phyloP scores from a whole-genome alignment of 2,113 vertebrate species.

The Microtus oregoni region DNA sequence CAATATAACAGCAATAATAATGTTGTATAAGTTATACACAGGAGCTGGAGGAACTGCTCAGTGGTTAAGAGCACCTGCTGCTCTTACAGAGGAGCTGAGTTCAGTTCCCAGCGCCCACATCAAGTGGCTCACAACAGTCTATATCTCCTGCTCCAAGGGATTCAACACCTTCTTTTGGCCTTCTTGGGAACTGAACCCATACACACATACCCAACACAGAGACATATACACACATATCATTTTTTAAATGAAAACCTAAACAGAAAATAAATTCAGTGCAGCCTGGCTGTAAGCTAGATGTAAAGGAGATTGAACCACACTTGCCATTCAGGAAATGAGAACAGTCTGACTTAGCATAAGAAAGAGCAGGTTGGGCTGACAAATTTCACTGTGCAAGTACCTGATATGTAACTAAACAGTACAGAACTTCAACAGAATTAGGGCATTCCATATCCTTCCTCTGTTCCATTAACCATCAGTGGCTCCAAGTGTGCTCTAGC shows the following conservation, averaged over 20 bases:
- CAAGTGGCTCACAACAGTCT: neutral
- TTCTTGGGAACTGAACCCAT: neutral
- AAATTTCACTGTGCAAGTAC: neutral
- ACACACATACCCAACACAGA: neutral
- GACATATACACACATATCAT: neutral
- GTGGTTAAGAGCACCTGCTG: neutral
- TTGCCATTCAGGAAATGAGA: neutral
- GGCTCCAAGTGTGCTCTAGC: neutral
- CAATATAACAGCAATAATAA: neutral
- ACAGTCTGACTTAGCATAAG: neutral
- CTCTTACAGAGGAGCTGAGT: neutral
- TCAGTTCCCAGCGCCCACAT: neutral
- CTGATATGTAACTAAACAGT: rapidly evolving
- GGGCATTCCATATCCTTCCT: neutral
- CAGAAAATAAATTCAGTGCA: neutral
- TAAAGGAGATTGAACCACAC: neutral
- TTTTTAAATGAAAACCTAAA: neutral
- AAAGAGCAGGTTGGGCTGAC: neutral
- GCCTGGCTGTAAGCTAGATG: rapidly evolving
- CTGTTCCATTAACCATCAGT: neutral
- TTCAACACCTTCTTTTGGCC: neutral
- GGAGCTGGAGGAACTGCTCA: neutral
- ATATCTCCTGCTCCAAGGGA: neutral
- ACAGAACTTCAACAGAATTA: rapidly evolving
- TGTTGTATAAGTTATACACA: neutral